These are phyloP conservation scores for rat (Rattus norvegicus) DNA, from an alignment of 2,113 vertebrate genomes.

Conservation along the genomic window DNA sequence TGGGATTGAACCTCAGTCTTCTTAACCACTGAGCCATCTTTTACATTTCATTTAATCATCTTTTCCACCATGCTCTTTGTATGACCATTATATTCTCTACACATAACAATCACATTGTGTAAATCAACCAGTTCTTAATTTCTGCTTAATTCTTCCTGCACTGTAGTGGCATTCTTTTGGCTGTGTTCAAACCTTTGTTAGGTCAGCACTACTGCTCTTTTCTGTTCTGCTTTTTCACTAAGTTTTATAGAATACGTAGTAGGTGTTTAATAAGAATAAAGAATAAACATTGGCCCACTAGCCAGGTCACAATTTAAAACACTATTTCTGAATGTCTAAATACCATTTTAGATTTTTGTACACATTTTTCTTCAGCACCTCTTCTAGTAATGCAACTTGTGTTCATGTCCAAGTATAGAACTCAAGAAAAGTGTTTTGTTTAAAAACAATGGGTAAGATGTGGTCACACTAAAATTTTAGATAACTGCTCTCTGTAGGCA, in stretches of 20 bases:
- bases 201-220: neutral
- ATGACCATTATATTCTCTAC: neutral
- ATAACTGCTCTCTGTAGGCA: neutral
- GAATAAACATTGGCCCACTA: neutral
- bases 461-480: neutral
- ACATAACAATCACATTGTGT: neutral
- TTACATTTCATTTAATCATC: neutral
- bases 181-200: neutral
- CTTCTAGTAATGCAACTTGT: neutral
- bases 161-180: neutral
- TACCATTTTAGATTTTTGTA: conserved; percentile 1
- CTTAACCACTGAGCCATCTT: neutral
- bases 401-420: neutral
- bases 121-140: neutral
- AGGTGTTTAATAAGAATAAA: neutral
- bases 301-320: conserved; percentile 8
- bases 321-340: neutral
- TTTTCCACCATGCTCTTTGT: neutral
- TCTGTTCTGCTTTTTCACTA: neutral
- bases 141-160: neutral
- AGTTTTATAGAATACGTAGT: neutral
- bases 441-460: conserved; percentile 11
- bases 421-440: conserved; percentile 25
- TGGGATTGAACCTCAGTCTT: neutral
- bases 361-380: conserved; percentile 1